Evolutionary conservation across 2,113 vertebrate genomes (phyloP).

Genomic region (Tautogolabrus adspersus): DNA sequence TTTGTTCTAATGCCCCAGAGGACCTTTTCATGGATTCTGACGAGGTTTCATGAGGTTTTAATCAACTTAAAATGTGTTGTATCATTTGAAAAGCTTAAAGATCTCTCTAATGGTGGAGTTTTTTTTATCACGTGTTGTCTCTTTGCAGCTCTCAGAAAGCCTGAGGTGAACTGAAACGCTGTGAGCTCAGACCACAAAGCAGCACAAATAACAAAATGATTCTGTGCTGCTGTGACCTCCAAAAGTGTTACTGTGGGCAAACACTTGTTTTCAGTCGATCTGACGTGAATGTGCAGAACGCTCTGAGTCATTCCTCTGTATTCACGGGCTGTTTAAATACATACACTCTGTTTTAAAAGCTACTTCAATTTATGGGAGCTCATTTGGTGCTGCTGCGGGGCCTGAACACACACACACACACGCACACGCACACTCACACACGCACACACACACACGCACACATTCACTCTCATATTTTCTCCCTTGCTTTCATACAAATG

Average conservation of each 20-base stretch:
- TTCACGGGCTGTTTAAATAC: constrained; percentile 22
- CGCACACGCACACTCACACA: not conserved
- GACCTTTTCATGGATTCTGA: not conserved
- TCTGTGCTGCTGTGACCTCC: constrained; percentile 33
- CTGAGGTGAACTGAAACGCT: not conserved
- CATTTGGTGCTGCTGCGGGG: constrained; percentile 38
- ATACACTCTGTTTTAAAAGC: constrained; percentile 21
- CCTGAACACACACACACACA: constrained; percentile 1
- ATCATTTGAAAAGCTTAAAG: not conserved
- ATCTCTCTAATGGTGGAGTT: not conserved
- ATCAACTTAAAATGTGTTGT: too few species aligned
- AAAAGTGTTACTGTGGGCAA: not conserved
- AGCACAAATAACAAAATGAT: constrained; percentile 9
- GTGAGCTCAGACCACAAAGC: not conserved
- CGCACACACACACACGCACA: not conserved
- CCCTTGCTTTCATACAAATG: not conserved
- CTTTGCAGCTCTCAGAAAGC: not conserved
- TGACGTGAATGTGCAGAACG: constrained; percentile 22
- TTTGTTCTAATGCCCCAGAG: not conserved
- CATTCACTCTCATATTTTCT: not conserved
- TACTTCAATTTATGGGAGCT: constrained; percentile 40
- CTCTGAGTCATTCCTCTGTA: constrained; percentile 33
- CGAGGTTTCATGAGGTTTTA: not conserved
- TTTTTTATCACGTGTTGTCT: too few species aligned
- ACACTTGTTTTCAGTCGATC: constrained; percentile 24